Base-by-base conservation (phyloP, 1,140 invertebrate genomes). In the Saxidomus purpurata region DNA sequence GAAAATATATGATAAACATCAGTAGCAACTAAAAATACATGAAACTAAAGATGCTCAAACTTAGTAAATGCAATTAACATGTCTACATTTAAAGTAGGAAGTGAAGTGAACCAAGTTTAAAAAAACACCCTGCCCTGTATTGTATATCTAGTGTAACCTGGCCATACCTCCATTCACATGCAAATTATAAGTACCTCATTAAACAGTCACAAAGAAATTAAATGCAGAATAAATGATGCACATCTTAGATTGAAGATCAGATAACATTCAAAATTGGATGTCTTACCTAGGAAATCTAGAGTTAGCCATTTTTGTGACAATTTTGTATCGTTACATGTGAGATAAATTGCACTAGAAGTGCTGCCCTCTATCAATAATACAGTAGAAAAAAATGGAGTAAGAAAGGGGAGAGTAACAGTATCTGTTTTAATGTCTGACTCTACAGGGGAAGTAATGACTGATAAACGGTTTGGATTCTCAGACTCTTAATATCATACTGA, bases 331-430 rank as follows among this genome's bases (percentile, higher is more conserved):
- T 49, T 81, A 80, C 87, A 89, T 89, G 87, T 89, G 87, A 47
- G 67, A 43, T 67, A 55, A 71, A 71, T 69, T 82, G 40, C 61
- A 81, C 38, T 28, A 34, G 40, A 22, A 49, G 49, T 85, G 69
- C 83, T 80, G 87, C 87, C 87, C 76, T 69, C 87, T 89, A 81
- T 81, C 77, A 87, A 89, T 89, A 89, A 81, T 55, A 88, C 13
- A 43, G 28, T 40, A 3, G 40, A n/a, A 43, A n/a, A 79, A 71
- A n/a, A n/a, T n/a, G 36, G 43, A 34, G 9, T 9, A 31, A 52
- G 47, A 71, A 38, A 61, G 63, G 81, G 55, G 82, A 85, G 67
- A 79, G n/a, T 49, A 49, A 55, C 11, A 25, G n/a, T 79, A 11
- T 49, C 47, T 17, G 25, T 34, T 13, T 1, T 25, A 25, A 31